Evolutionary conservation across 1,140 invertebrate genomes (phyloP).

Genomic region (Drosophila obscura): DNA sequence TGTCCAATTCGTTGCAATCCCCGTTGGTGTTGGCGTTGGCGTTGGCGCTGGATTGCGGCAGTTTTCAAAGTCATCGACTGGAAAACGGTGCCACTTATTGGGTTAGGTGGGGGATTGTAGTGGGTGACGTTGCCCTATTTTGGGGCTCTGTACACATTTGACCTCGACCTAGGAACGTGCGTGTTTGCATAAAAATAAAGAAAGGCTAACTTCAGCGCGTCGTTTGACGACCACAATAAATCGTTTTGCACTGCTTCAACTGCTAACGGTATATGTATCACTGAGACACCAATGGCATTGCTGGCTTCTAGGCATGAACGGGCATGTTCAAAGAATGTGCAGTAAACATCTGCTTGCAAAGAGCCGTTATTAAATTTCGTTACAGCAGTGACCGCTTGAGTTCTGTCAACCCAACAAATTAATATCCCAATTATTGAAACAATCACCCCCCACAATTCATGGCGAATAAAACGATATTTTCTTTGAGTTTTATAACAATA

Average conservation of each 20-base stretch:
- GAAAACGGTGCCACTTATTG: conserved; percentile 60
- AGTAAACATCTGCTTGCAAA: too few species aligned
- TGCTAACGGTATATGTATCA: too few species aligned
- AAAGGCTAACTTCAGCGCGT: not conserved
- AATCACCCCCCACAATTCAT: too few species aligned
- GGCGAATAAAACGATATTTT: not conserved
- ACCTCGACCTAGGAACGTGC: conserved; percentile 72
- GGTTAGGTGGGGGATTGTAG: conserved; percentile 9
- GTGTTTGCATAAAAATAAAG: conserved; percentile 59
- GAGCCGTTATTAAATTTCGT: too few species aligned
- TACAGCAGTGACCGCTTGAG: too few species aligned
- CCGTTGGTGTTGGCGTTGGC: conserved; percentile 37
- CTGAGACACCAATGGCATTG: too few species aligned
- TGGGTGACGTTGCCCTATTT: conserved; percentile 61
- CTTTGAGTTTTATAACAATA: conserved; percentile 73
- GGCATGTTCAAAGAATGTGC: too few species aligned
- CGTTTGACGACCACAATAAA: too few species aligned
- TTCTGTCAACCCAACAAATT: too few species aligned
- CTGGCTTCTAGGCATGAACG: too few species aligned
- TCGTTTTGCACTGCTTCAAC: too few species aligned
- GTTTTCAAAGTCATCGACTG: conserved; percentile 71
- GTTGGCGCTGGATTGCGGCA: conserved; percentile 38
- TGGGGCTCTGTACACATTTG: conserved; percentile 56
- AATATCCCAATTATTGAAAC: too few species aligned
- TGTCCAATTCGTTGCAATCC: conserved; percentile 6